phyloP scores from a whole-genome alignment of 2,888 invertebrate species.

The Trachelus troglodyta region DNA sequence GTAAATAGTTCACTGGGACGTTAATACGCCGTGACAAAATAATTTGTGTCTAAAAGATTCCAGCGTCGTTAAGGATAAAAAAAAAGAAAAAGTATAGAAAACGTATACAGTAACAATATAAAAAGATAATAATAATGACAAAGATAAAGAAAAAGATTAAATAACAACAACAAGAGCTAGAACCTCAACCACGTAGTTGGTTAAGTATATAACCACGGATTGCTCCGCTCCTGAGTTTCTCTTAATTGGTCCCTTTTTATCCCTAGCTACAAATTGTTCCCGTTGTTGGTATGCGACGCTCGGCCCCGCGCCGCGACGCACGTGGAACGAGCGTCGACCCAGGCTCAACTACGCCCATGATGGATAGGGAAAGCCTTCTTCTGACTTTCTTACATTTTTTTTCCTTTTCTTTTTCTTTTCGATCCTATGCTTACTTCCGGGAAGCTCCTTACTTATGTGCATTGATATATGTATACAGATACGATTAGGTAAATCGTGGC shows the following conservation, averaged over 20 bases:
- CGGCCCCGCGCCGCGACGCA: constrained; percentile 31
- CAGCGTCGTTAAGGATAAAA: constrained; percentile 39
- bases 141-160: too few relatives aligned
- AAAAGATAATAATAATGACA: too few relatives aligned
- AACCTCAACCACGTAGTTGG: too few relatives aligned
- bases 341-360: constrained; percentile 21
- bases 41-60: constrained; percentile 52
- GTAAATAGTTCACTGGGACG: constrained; percentile 43
- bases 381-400: too few relatives aligned
- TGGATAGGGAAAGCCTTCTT: constrained; percentile 36
- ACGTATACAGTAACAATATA: too few relatives aligned
- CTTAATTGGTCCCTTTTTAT: constrained; percentile 62
- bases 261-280: constrained; percentile 57
- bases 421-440: constrained; percentile 14
- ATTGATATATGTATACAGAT: too few relatives aligned
- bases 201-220: constrained; percentile 12
- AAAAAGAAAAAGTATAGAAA: constrained; percentile 20
- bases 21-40: constrained; percentile 60
- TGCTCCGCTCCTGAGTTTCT: constrained; percentile 47
- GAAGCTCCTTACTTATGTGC: constrained; percentile 12
- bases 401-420: neutral
- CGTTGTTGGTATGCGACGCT: constrained; percentile 51
- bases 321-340: constrained; percentile 20
- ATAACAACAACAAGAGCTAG: too few relatives aligned
- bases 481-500: too few relatives aligned